These are phyloP conservation scores for Gymnoscopelus braueri DNA, from an alignment of 2,797 vertebrate species.

Conservation along the genomic window DNA sequence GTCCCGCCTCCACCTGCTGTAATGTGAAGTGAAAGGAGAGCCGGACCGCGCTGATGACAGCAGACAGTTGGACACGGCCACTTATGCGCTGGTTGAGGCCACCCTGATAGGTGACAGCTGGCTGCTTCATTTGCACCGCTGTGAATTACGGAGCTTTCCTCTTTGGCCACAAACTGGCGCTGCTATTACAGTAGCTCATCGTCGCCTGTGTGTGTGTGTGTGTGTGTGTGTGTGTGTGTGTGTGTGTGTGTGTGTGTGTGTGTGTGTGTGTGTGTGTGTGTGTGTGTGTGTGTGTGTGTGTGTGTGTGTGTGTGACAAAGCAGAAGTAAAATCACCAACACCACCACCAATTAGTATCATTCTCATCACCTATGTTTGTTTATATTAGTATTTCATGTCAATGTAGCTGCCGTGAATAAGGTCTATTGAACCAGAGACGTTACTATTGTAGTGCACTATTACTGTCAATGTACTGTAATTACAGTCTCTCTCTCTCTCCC, in stretches of 20 bases:
- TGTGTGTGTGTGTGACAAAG: conserved; percentile 1
- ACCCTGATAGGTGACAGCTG: conserved; percentile 78
- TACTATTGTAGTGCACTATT: too few relatives aligned
- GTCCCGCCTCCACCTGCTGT: conserved; percentile 44
- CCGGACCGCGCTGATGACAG: too few relatives aligned
- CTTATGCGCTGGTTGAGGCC: conserved; percentile 65
- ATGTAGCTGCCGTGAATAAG: too few relatives aligned
- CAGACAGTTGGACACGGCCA: conserved; percentile 55
- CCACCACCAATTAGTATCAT: too few relatives aligned
- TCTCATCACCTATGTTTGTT: too few relatives aligned
- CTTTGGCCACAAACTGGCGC: conserved; percentile 67
- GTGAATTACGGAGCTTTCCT: conserved; percentile 53
- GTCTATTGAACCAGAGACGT: too few relatives aligned
- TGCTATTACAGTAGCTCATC: too few relatives aligned
- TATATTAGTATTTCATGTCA: too few relatives aligned
- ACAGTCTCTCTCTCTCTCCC: too few relatives aligned
- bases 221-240: not conserved
- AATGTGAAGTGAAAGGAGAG: conserved; percentile 56
- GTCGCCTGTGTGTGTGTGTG: too few relatives aligned
- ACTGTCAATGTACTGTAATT: too few relatives aligned
- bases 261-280: not conserved
- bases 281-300: not conserved
- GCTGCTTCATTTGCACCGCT: conserved; percentile 59
- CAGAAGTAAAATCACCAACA: not conserved
- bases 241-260: not conserved